Evolutionary conservation across 2,797 vertebrate species (phyloP), one percentile per base, ranked within the genome.

Genomic region (Graptemys geographica): DNA sequence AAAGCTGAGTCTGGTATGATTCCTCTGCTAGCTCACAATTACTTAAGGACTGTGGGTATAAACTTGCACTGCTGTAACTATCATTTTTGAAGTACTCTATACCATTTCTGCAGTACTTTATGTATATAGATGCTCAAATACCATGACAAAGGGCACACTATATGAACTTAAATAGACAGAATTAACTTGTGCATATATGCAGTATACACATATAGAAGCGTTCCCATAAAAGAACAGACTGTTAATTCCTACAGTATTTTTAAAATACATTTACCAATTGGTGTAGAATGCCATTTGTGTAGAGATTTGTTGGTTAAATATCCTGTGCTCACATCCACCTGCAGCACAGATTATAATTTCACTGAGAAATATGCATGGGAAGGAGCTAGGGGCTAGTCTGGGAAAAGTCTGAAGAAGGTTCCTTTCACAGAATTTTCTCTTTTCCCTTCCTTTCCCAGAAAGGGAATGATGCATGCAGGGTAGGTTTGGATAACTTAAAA

Each of bases 71-170:
- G 79, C 1, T 2, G 72, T 53, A 44, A 12, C 8, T 84, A 18
- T 37, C 0, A 1, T 41, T 41, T 81, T 81, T 81, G 0, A 1
- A 55, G 79, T 1, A 1, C 28, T 87, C 87, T 90, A 0, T 15
- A 89, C 2, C 11, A 25, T 44, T 72, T 37, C 33, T 78, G 11
- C 74, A 88, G 52, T 62, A 86, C 65, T 56, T 84, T 89, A 69
- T 31, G 28, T 23, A 18, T 4, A 62, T 21, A 78, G 53, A 41
- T 87, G 41, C 3, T 82, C 79, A 6, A 4, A 27, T 93, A 31
- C 9, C 59, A 55, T 90, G 90, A 0, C 1, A 92, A 51, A 74
- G 31, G 27, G 80, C 3, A 2, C 6, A 9, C 31, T 23, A 7
- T 53, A 51, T 11, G 2, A 83, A 79, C 59, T 1, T 55, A 4